phyloP scores from a whole-genome alignment of 2,888 invertebrate species.

The Eurois occulta region DNA sequence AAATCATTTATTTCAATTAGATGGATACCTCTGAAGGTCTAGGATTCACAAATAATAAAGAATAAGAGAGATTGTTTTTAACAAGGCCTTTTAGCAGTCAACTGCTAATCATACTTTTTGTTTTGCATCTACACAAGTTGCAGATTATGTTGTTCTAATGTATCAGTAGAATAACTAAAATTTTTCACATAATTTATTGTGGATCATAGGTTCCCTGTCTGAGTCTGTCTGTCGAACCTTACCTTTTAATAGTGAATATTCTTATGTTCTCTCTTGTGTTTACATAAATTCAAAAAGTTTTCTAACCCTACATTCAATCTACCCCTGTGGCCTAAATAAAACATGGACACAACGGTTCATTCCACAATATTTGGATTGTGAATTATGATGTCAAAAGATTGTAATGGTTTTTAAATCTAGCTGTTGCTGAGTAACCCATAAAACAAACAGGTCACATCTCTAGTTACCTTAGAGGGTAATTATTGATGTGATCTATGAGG shows the following conservation, averaged over 20 bases:
- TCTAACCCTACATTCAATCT: not conserved
- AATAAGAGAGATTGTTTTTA: not conserved
- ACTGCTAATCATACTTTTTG: conserved; percentile 21
- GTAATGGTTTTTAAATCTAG: not conserved
- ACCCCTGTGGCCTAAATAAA: not conserved
- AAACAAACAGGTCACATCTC: not conserved
- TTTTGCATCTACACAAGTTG: not conserved
- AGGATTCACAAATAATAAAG: not conserved
- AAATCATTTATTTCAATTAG: conserved; percentile 19
- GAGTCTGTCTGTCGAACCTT: no score
- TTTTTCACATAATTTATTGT: not conserved
- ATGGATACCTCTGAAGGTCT: not conserved
- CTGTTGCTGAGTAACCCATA: conserved; percentile 32
- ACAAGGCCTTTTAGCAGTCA: conserved; percentile 26
- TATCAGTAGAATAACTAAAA: not conserved
- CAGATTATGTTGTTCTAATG: not conserved
- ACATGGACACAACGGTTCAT: not conserved
- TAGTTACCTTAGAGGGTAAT: not conserved
- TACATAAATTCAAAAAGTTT: not conserved
- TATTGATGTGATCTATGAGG: no score
- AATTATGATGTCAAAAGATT: not conserved
- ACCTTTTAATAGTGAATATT: not conserved
- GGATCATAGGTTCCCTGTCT: no score
- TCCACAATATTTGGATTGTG: not conserved
- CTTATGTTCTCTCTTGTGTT: no score